Conservation (phyloP, 2,113 vertebrate species). For the Rhinolophus sinicus region DNA sequence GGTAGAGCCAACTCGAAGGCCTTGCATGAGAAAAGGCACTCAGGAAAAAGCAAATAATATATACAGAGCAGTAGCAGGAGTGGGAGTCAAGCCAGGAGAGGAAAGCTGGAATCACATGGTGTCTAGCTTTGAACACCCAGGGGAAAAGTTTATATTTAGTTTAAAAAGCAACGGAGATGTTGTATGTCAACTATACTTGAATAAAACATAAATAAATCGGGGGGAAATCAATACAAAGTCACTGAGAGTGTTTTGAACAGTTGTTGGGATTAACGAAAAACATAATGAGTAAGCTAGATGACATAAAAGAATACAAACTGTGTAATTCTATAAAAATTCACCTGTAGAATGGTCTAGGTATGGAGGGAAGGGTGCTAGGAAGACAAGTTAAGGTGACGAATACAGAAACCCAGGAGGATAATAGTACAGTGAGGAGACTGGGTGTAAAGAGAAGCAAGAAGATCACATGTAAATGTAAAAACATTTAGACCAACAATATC, state of each 20-base stretch:
- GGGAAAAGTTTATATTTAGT: slow-evolving; percentile 24
- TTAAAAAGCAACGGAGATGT: background rate
- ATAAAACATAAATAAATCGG: too few relatives aligned
- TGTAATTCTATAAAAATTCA: background rate
- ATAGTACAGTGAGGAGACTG: background rate
- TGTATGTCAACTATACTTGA: too few relatives aligned
- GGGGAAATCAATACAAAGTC: background rate
- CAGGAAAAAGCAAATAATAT: background rate
- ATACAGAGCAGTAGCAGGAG: background rate
- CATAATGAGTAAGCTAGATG: background rate
- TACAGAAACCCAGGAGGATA: background rate
- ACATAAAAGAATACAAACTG: slow-evolving; percentile 1
- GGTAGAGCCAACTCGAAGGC: background rate
- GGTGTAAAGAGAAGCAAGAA: background rate
- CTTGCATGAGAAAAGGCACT: background rate
- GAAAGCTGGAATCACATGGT: background rate
- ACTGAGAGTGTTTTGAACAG: background rate
- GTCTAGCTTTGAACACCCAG: slow-evolving; percentile 21
- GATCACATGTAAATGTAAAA: background rate
- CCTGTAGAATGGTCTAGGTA: background rate
- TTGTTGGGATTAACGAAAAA: background rate
- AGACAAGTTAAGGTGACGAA: background rate
- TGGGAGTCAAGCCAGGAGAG: background rate
- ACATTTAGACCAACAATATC: background rate
- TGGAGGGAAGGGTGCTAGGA: background rate